These are phyloP conservation scores for Bombus sylvicola DNA, from an alignment of 1,140 invertebrate genomes.

Conservation along the genomic window DNA sequence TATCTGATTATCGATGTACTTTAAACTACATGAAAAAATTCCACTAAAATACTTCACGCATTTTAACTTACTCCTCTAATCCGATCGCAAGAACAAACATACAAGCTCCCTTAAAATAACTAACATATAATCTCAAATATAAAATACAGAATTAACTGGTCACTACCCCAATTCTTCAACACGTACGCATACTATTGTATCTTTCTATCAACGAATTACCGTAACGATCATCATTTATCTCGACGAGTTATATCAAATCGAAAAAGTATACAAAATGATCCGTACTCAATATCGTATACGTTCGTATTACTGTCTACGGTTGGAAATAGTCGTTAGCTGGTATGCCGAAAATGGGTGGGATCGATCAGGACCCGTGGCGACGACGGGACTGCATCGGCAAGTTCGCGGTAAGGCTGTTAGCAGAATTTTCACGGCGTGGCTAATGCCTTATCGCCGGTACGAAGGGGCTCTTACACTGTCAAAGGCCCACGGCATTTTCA, in stretches of 20 bases:
- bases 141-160: not conserved
- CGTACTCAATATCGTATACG: no score
- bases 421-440: conserved; percentile 46
- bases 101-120: not conserved
- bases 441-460: conserved; percentile 27
- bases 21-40: no score
- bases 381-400: not conserved
- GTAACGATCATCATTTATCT: not conserved
- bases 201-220: not conserved
- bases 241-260: not conserved
- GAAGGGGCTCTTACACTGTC: conserved; percentile 51
- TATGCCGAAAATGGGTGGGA: not conserved
- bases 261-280: not conserved
- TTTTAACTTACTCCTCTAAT: no score
- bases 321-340: no score
- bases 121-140: no score
- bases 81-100: not conserved
- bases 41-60: no score
- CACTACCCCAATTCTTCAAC: not conserved
- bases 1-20: no score
- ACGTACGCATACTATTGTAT: not conserved
- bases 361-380: conserved; percentile 22
- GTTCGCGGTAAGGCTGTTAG: conserved; percentile 44
- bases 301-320: no score
- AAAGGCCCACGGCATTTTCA: conserved; percentile 73